Evolutionary conservation across 2,113 vertebrate species (phyloP).

Genomic region (Oreotrochilus melanogaster): DNA sequence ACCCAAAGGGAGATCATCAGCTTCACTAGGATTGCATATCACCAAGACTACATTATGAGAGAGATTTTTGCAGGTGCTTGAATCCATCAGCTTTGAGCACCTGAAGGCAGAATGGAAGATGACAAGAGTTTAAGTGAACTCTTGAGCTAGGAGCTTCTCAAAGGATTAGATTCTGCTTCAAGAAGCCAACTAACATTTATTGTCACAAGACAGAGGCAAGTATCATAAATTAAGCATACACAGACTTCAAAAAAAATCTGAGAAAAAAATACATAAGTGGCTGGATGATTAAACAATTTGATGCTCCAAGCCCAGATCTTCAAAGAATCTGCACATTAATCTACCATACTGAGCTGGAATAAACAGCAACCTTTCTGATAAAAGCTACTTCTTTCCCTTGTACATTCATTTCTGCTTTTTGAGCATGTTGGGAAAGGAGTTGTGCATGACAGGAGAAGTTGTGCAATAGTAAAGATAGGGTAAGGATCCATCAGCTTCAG

Average conservation of each 20-base stretch:
- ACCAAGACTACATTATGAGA: background rate
- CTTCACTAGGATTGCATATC: background rate
- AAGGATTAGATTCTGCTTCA: background rate
- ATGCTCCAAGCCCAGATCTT: background rate
- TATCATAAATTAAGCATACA: conserved; percentile 3
- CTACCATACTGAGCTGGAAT: background rate
- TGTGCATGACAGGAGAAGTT: background rate
- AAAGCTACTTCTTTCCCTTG: background rate
- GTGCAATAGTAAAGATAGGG: background rate
- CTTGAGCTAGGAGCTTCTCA: background rate
- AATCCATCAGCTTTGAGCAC: background rate
- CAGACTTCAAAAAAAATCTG: background rate
- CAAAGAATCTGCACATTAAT: background rate
- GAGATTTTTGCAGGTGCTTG: background rate
- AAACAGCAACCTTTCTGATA: background rate
- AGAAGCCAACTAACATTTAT: background rate
- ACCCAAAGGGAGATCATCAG: background rate
- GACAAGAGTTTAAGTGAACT: background rate
- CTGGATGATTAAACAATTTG: background rate
- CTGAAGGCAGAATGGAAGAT: background rate
- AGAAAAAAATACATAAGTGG: background rate
- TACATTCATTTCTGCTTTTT: background rate
- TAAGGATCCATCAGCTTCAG: background rate
- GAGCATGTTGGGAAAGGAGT: background rate
- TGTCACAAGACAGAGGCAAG: background rate